These are phyloP conservation scores for Diachasma alloeum DNA, from an alignment of 1,140 invertebrate species.

Conservation along the genomic window DNA sequence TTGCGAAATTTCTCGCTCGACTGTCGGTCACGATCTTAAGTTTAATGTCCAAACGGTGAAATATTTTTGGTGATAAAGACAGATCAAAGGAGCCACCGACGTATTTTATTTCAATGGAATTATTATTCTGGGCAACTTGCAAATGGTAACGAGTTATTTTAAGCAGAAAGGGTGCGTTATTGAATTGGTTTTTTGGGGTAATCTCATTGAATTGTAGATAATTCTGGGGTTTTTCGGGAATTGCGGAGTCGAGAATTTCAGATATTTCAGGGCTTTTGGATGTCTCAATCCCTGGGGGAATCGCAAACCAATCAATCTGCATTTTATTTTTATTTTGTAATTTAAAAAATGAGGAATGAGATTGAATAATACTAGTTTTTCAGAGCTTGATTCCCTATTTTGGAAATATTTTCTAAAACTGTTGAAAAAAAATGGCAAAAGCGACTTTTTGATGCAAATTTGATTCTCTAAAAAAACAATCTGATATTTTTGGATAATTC, in stretches of 20 bases:
- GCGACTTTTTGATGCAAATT: too few relatives aligned
- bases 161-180: too few relatives aligned
- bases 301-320: too few relatives aligned
- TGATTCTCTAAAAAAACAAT: too few relatives aligned
- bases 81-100: background rate
- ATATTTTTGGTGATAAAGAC: background rate
- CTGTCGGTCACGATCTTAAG: slow-evolving; percentile 9
- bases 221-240: background rate
- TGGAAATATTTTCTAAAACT: too few relatives aligned
- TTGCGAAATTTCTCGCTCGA: slow-evolving; percentile 9
- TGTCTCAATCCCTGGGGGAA: background rate
- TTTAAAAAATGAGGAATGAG: background rate
- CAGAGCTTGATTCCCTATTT: too few relatives aligned
- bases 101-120: background rate
- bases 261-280: background rate
- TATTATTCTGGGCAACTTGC: background rate
- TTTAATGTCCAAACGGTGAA: background rate
- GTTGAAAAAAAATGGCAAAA: too few relatives aligned
- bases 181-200: background rate
- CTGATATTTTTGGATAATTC: too few relatives aligned
- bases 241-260: background rate
- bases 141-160: too few relatives aligned
- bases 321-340: background rate
- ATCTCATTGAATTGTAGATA: background rate
- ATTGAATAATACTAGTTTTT: too few relatives aligned